Evolutionary conservation across 2,797 vertebrate species (phyloP), one percentile per base, ranked within the genome.

Genomic region (Taenioides sp.): DNA sequence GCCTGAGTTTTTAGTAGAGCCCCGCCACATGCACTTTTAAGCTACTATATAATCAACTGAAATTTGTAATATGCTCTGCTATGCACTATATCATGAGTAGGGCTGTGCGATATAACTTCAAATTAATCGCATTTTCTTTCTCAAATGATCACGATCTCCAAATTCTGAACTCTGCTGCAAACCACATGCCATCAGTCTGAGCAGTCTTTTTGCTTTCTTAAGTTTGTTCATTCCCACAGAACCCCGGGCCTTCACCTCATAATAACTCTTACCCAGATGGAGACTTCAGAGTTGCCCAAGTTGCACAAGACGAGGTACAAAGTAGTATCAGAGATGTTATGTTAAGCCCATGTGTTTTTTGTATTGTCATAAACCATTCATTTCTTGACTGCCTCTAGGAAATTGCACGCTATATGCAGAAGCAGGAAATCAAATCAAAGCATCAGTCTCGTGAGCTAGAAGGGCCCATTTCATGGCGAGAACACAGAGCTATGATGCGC

Each of bases 361-460:
- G 20, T 2, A 40, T 49, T 28, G 16, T 67, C 5, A 27, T 59
- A 59, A 59, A 5, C 25, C 2, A 11, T 57, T 3, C 7, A 1
- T 7, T 0, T 71, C 2, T 64, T 23, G 34, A 57, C 10, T 2
- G 1, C 59, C 2, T 78, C 1, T 70, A 96, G 94, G 94, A 95
- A 88, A 95, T 95, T 22, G 94, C 95, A 11, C 92, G 79, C n/a
- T 95, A 92, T 59, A 95, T 95, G 69, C 95, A 95, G 72, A 94
- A 93, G 67, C 91, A 94, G 75, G 95, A 95, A 83, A 88, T 95
- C 0, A 92, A 91, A 73, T 82, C 86, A 0, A 93, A 93, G 66
- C 85, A 87, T 16, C 60, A 80, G 43, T 92, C 93, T 18, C 80
- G 77, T 5, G 92, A 93, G 60, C 80, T 92, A 0, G 93, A 93